phyloP scores from a whole-genome alignment of 2,113 vertebrate genomes.

The Chaenocephalus aceratus region DNA sequence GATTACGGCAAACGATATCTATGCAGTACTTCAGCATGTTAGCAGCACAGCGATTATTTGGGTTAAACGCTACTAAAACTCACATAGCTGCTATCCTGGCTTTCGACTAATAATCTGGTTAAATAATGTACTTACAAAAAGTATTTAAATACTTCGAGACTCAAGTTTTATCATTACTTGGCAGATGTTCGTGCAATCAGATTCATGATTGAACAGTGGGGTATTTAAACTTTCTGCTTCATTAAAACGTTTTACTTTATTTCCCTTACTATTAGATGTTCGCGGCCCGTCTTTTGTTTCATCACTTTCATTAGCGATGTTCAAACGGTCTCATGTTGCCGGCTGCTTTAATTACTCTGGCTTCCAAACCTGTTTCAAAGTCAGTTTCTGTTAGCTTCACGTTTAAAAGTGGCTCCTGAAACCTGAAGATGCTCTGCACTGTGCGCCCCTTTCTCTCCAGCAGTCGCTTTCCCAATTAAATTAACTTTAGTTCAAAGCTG shows the following conservation, averaged over 20 bases:
- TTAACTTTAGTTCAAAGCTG: conserved; percentile 28
- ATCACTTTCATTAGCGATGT: conserved; percentile 28
- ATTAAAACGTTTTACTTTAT: conserved; percentile 13
- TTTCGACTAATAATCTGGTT: too few species aligned
- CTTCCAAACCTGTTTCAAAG: too few species aligned
- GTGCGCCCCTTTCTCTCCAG: background rate
- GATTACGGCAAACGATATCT: too few species aligned
- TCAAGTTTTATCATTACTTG: background rate
- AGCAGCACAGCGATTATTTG: too few species aligned
- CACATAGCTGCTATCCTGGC: too few species aligned
- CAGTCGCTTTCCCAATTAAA: conserved; percentile 7
- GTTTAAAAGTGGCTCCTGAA: conserved; percentile 13
- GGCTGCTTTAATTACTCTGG: conserved; percentile 15
- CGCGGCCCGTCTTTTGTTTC: conserved; percentile 17
- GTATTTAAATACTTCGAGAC: too few species aligned
- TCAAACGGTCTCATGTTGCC: conserved; percentile 20
- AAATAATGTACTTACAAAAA: too few species aligned
- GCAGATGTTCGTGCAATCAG: background rate
- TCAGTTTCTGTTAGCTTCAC: conserved; percentile 3
- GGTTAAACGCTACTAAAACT: too few species aligned
- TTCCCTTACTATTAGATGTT: background rate
- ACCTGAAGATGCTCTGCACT: background rate
- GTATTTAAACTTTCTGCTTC: background rate
- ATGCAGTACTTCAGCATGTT: too few species aligned
- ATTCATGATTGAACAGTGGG: background rate